Evolutionary conservation across 2,797 vertebrate species (phyloP).

Genomic region (Hippopotamyrus pictus): DNA sequence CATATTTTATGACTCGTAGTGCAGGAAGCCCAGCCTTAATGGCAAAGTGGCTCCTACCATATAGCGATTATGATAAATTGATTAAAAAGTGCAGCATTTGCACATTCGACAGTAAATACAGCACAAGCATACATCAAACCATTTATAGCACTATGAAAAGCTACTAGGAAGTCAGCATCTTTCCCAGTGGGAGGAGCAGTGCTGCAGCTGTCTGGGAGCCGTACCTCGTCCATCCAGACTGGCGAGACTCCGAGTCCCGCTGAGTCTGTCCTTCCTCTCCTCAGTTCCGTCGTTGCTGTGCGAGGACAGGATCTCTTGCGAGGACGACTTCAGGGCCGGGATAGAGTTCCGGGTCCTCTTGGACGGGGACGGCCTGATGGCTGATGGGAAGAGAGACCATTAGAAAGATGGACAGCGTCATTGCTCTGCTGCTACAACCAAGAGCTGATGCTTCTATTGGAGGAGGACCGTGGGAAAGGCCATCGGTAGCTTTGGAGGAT

Average conservation of each 20-base stretch:
- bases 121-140: background rate
- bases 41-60: background rate
- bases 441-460: background rate
- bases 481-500: background rate
- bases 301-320: constrained; percentile 84
- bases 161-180: background rate
- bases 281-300: constrained; percentile 72
- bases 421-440: background rate
- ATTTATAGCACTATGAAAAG: background rate
- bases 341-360: constrained; percentile 88
- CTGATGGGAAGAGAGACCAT: constrained; percentile 48
- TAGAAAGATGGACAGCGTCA: background rate
- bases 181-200: background rate
- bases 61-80: background rate
- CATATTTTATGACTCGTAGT: background rate
- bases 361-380: constrained; percentile 85
- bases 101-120: background rate
- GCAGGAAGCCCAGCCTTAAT: background rate
- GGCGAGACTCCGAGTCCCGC: constrained; percentile 78
- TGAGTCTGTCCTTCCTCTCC: constrained; percentile 69
- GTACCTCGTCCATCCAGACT: constrained; percentile 94
- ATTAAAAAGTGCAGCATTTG: background rate
- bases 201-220: background rate
- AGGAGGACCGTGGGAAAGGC: background rate
- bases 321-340: constrained; percentile 80